Evolutionary conservation across 2,113 vertebrate species (phyloP).

Genomic region (Hemiscyllium ocellatum): DNA sequence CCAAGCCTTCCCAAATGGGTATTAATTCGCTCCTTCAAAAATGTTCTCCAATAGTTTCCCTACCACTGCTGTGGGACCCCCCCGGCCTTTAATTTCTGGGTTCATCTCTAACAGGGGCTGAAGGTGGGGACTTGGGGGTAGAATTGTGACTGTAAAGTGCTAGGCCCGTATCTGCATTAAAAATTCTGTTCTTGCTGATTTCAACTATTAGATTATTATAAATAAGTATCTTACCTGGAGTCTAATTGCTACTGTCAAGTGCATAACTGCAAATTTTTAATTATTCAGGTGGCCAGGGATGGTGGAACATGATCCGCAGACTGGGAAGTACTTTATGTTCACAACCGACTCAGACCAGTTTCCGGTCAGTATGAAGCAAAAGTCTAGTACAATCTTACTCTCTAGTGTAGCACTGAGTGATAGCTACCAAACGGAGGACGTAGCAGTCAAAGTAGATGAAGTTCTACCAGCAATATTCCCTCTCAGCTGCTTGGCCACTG

Average conservation of each 20-base stretch:
- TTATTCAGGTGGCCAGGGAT: constrained; percentile 61
- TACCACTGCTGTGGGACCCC: too few species aligned
- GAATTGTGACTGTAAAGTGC: too few species aligned
- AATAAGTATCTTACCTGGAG: background rate
- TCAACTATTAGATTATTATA: constrained; percentile 25
- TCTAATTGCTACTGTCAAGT: background rate
- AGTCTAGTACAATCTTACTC: too few species aligned
- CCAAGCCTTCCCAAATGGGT: too few species aligned
- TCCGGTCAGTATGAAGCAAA: constrained; percentile 49
- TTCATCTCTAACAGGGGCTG: too few species aligned
- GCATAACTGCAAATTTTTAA: background rate
- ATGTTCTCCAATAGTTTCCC: too few species aligned
- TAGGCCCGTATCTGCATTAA: background rate
- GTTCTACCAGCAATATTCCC: too few species aligned
- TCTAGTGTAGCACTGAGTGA: background rate
- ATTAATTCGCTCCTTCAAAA: too few species aligned
- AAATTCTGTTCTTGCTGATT: background rate
- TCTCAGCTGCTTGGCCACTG: too few species aligned
- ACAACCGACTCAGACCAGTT: constrained; percentile 47
- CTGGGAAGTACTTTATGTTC: constrained; percentile 54
- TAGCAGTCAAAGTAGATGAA: too few species aligned
- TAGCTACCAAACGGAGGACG: background rate
- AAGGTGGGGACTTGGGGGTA: too few species aligned
- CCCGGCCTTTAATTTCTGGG: too few species aligned
- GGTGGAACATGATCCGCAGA: constrained; percentile 58